phyloP scores from a whole-genome alignment of 2,113 vertebrate genomes.

The Campylomormyrus numenius region DNA sequence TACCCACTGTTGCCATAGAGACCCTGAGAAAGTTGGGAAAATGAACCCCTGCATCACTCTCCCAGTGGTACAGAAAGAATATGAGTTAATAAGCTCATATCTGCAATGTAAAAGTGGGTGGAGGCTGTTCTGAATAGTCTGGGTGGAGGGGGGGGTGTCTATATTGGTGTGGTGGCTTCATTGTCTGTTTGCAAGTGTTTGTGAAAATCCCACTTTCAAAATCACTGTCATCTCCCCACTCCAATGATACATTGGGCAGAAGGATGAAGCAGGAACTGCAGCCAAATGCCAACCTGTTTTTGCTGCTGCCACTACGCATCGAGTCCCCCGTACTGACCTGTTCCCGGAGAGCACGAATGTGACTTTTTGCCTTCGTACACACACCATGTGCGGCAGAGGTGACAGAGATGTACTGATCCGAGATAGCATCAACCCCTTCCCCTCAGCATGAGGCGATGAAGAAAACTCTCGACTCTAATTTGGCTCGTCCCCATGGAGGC shows the following conservation, averaged over 20 bases:
- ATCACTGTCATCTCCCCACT: not conserved
- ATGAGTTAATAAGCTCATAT: not conserved
- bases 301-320: not conserved
- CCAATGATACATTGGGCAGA: not conserved
- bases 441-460: not conserved
- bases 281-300: not conserved
- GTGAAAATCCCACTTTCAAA: not conserved
- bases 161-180: not conserved
- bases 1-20: not conserved
- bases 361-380: not conserved
- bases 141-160: not conserved
- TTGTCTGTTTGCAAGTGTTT: not conserved
- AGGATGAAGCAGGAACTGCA: not conserved
- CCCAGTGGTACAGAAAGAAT: not conserved
- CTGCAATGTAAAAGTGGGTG: not conserved
- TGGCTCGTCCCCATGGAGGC: slow-evolving; percentile 51
- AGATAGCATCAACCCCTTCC: not conserved
- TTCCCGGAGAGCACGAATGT: not conserved
- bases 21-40: not conserved
- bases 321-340: not conserved
- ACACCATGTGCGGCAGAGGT: not conserved
- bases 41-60: not conserved
- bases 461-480: slow-evolving; percentile 69
- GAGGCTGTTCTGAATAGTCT: not conserved
- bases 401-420: not conserved